Evolutionary conservation across 2,113 vertebrate species (phyloP).

Genomic region (Stigmatopora nigra): DNA sequence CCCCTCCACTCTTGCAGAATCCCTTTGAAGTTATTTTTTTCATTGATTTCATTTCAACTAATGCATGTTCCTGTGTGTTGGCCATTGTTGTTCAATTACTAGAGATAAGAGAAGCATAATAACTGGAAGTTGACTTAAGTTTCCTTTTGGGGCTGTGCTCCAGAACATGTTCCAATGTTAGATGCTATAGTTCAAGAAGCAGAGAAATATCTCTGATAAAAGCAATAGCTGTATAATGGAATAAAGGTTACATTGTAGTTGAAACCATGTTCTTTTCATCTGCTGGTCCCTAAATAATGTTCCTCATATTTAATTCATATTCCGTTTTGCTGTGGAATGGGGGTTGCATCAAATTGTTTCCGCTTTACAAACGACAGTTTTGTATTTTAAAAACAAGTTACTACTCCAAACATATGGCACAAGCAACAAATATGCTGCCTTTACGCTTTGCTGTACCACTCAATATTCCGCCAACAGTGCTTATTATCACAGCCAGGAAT

Average conservation of each 20-base stretch:
- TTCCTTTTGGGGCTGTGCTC: no score
- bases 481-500: conserved; percentile 27
- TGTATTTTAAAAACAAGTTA: conserved; percentile 20
- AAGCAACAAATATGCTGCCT: conserved; percentile 32
- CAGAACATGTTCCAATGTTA: no score
- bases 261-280: conserved; percentile 20
- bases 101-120: no score
- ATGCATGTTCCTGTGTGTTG: conserved; percentile 4
- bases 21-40: conserved; percentile 40
- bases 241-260: conserved; percentile 16
- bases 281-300: neutral
- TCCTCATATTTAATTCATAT: neutral
- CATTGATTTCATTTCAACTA: conserved; percentile 28
- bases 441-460: conserved; percentile 17
- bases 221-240: no score
- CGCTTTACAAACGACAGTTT: conserved; percentile 6
- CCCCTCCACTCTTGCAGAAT: conserved; percentile 24
- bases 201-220: no score
- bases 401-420: conserved; percentile 23
- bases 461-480: conserved; percentile 19
- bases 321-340: neutral
- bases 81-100: no score
- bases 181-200: no score
- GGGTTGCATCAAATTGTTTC: conserved; percentile 11
- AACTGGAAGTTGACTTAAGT: no score